Conservation (phyloP, 2,113 vertebrate genomes). For the Rhinolophus ferrumequinum region DNA sequence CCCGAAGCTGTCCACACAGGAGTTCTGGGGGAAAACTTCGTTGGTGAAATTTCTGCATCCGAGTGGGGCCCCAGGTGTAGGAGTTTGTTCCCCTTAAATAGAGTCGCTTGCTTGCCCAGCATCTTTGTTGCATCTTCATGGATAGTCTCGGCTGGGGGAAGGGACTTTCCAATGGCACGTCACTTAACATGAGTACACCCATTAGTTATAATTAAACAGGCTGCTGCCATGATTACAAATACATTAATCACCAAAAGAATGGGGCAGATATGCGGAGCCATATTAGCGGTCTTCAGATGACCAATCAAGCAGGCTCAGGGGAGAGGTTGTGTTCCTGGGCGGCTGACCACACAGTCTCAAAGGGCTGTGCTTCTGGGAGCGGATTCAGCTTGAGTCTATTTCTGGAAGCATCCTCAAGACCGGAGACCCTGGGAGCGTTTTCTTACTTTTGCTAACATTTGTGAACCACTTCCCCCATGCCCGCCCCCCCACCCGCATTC, state of each 20-base stretch:
- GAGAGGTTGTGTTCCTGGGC: constrained; percentile 67
- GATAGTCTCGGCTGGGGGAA: not conserved
- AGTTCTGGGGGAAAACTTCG: not conserved
- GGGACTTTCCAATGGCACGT: constrained; percentile 56
- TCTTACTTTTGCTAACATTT: constrained; percentile 70
- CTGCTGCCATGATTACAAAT: constrained; percentile 76
- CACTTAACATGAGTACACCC: not conserved
- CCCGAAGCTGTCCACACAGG: not conserved
- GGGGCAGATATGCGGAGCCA: constrained; percentile 60
- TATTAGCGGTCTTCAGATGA: constrained; percentile 67
- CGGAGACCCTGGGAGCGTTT: constrained; percentile 42
- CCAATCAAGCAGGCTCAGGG: constrained; percentile 64
- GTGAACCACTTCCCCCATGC: not conserved
- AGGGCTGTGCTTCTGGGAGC: constrained; percentile 51
- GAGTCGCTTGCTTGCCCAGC: not conserved
- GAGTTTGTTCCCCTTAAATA: not conserved
- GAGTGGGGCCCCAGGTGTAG: not conserved
- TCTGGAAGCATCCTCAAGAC: constrained; percentile 63
- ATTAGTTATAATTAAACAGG: constrained; percentile 77
- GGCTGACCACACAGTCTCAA: constrained; percentile 57
- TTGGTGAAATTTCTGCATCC: not conserved
- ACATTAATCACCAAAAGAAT: constrained; percentile 75
- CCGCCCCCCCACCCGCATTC: not conserved
- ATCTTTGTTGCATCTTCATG: not conserved
- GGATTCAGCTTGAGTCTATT: constrained; percentile 77